Base-by-base conservation (phyloP, 2,797 vertebrate species). In the Otolemur crassicaudatus region DNA sequence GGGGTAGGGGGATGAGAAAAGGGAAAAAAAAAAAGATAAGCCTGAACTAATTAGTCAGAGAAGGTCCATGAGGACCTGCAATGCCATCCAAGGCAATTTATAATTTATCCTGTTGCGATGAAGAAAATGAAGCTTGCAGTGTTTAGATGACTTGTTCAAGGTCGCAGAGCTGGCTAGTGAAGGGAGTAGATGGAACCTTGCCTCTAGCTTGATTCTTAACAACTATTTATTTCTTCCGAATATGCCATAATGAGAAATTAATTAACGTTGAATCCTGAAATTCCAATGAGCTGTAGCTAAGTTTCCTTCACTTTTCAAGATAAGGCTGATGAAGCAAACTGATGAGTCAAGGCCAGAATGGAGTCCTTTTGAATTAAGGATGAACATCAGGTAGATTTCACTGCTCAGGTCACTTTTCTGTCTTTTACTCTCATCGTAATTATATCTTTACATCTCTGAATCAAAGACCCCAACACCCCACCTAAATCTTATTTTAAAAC, bases 1-100 rank as follows among this genome's bases (percentile, higher is more conserved):
- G 70, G 23, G 8, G 67, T 31, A 14, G 4, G 0, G 60, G 20
- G 67, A 13, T 34, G 53, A 69, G 49, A 88, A 87, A 34, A 53
- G 19, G 22, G 20, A 34, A 7, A 20, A 13, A 7, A 29, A 56
- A 56, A 79, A 67, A 79, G 70, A 83, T 89, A 91, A 93, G 60
- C 20, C 70, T 91, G 86, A 95, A 86, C 70, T 96, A 96, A 97
- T 96, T 97, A 96, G 85, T 46, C 34, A 85, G 65, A 31, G 37
- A 79, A 84, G 69, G 23, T 61, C 75, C 73, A 75, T 46, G 43
- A 90, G 56, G 86, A 87, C 61, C 40, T 63, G 22, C 0, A 20
- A 63, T 80, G 79, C 73, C 27, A 49, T 90, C 84, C 19, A 75
- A 90, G 58, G 17, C 56, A 77, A 91, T 96, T 96, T 93, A 89